These are phyloP conservation scores for Spisula subtruncata DNA, from an alignment of 2,888 invertebrate species.

Conservation along the genomic window DNA sequence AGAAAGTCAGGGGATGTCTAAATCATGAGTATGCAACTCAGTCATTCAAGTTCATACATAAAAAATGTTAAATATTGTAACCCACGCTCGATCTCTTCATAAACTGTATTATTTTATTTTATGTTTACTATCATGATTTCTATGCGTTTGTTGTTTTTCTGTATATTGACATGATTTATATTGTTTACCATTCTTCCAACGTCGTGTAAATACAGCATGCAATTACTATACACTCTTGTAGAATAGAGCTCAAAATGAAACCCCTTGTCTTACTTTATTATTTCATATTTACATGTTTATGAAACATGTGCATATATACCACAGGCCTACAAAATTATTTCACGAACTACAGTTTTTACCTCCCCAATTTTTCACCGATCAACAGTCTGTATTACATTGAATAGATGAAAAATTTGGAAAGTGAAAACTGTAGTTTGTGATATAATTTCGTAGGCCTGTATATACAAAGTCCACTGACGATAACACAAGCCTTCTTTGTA, in stretches of 20 bases:
- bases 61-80: neutral
- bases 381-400: too few relatives aligned
- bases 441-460: too few relatives aligned
- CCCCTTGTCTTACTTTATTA: neutral
- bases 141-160: neutral
- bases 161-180: neutral
- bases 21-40: neutral
- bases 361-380: too few relatives aligned
- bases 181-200: neutral
- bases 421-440: too few relatives aligned
- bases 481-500: too few relatives aligned
- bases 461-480: too few relatives aligned
- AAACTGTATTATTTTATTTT: neutral
- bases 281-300: neutral
- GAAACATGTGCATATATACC: too few relatives aligned
- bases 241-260: constrained; percentile 17
- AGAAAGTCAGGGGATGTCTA: too few relatives aligned
- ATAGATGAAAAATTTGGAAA: too few relatives aligned
- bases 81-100: neutral
- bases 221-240: neutral
- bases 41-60: neutral
- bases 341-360: too few relatives aligned
- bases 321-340: too few relatives aligned
- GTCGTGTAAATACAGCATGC: constrained; percentile 7
- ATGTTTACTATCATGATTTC: neutral